A percentile compares a stretch with the other conserved stretches of the same genome.
These are phyloP conservation scores for Salminus brasiliensis DNA, from an alignment of 2,113 vertebrate genomes.

Conservation along the genomic window DNA sequence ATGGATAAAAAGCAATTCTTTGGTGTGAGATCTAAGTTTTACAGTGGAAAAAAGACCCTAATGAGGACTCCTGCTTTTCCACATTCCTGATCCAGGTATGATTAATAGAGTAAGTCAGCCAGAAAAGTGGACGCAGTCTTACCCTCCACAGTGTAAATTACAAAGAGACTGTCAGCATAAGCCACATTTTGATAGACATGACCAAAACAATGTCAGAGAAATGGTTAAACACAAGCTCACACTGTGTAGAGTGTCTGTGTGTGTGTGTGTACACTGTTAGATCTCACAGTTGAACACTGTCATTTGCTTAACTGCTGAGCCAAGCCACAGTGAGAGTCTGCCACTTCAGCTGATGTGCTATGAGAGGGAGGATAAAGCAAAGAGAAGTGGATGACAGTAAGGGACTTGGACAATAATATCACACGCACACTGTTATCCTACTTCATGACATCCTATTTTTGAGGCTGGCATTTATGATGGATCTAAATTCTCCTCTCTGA, in stretches of 20 bases:
- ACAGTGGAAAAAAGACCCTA: too few species aligned
- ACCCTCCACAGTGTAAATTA: not conserved
- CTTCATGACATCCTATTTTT: conserved; percentile 10
- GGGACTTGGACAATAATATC: conserved; percentile 11
- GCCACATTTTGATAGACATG: not conserved
- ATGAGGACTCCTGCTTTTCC: not conserved
- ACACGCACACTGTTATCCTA: not conserved
- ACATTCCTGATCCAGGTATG: not conserved
- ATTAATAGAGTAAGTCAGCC: not conserved
- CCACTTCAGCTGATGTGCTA: not conserved
- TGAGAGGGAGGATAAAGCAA: not conserved
- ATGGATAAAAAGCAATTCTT: too few species aligned
- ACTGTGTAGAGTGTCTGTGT: not conserved
- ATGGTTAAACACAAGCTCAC: not conserved
- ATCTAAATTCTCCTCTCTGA: not conserved
- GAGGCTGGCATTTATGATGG: not conserved
- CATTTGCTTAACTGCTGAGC: conserved; percentile 15
- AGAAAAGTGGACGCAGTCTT: not conserved
- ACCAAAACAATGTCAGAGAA: not conserved
- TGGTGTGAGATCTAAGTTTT: too few species aligned
- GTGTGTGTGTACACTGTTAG: not conserved
- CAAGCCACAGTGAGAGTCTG: not conserved
- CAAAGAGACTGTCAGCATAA: not conserved
- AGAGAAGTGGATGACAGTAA: not conserved
- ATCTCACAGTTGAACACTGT: not conserved